These are phyloP conservation scores for Engystomops pustulosus DNA, from an alignment of 2,113 vertebrate genomes.

Conservation along the genomic window DNA sequence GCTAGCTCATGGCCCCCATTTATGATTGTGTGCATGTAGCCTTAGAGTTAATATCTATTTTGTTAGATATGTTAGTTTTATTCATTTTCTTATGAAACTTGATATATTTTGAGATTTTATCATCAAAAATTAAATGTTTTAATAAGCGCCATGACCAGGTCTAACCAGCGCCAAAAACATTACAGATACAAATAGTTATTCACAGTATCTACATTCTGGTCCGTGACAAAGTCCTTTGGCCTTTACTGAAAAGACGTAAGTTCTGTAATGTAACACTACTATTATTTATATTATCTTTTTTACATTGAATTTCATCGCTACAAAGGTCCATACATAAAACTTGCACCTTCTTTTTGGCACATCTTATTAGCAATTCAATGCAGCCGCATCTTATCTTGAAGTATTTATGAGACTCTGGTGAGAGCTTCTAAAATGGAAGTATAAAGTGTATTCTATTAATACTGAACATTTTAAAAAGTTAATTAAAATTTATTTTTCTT, in stretches of 20 bases:
- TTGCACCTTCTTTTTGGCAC: background rate
- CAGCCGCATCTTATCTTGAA: conserved; percentile 14
- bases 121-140: background rate
- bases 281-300: conserved; percentile 1
- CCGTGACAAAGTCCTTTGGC: background rate
- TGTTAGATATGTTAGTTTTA: too few species aligned
- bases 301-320: background rate
- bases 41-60: too few species aligned
- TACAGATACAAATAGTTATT: background rate
- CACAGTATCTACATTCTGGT: background rate
- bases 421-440: background rate
- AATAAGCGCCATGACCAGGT: background rate
- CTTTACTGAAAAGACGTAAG: background rate
- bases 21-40: too few species aligned
- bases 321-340: background rate
- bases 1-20: too few species aligned
- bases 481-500: conserved; percentile 52
- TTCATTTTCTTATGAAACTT: too few species aligned
- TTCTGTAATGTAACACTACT: background rate
- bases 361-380: conserved; percentile 6
- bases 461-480: conserved; percentile 28
- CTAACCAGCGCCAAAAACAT: background rate
- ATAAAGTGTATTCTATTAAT: conserved; percentile 28
- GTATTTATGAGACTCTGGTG: conserved; percentile 33
- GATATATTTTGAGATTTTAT: too few species aligned